phyloP scores from a whole-genome alignment of 1,140 invertebrate species.

The Drosophila bocki region DNA sequence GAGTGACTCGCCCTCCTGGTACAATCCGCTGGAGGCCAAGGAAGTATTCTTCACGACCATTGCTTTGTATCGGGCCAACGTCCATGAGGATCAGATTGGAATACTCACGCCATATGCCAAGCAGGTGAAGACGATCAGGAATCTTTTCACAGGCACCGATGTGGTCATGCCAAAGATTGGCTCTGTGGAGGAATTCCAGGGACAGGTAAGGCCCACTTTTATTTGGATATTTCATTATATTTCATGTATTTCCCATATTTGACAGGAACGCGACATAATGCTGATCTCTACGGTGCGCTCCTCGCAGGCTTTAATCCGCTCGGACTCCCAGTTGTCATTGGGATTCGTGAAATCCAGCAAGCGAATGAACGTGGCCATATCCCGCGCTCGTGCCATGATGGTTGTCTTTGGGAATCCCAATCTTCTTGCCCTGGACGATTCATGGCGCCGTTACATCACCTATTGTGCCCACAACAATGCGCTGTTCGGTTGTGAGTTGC shows the following conservation, averaged over 20 bases:
- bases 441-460: slow-evolving; percentile 90
- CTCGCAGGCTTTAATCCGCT: slow-evolving; percentile 83
- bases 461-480: slow-evolving; percentile 88
- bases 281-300: slow-evolving; percentile 95
- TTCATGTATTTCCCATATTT: not conserved
- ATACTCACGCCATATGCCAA: slow-evolving; percentile 97
- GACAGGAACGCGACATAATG: slow-evolving; percentile 93
- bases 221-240: not conserved
- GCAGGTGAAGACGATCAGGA: slow-evolving; percentile 88
- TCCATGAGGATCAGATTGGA: slow-evolving; percentile 91
- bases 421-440: slow-evolving; percentile 89
- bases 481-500: slow-evolving; percentile 89
- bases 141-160: slow-evolving; percentile 86
- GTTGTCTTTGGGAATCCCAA: slow-evolving; percentile 94
- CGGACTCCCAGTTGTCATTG: slow-evolving; percentile 88
- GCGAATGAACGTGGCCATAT: slow-evolving; percentile 95
- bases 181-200: slow-evolving; percentile 98
- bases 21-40: slow-evolving; percentile 93
- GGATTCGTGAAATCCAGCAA: slow-evolving; percentile 92
- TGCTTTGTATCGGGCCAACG: slow-evolving; percentile 88
- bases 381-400: slow-evolving; percentile 91
- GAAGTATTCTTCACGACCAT: slow-evolving; percentile 87
- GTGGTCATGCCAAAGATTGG: slow-evolving; percentile 93
- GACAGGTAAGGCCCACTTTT: slow-evolving; percentile 84
- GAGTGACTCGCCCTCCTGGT: slow-evolving; percentile 94